phyloP scores from a whole-genome alignment of 2,888 invertebrate species.

The Corbicula japonica region DNA sequence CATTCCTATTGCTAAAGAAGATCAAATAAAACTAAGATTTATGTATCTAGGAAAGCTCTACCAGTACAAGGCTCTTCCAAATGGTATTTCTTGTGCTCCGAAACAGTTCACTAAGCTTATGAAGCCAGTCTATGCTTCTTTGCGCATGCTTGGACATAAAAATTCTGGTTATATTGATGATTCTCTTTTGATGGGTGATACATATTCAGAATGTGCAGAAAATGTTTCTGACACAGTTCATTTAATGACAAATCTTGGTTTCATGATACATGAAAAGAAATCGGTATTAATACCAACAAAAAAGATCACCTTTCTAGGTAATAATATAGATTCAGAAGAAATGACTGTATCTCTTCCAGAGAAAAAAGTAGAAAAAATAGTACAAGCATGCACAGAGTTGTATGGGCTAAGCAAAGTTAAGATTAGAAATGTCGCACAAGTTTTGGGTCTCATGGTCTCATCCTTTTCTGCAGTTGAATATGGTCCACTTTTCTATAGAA shows the following conservation, averaged over 20 bases:
- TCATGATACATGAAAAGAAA: conserved; percentile 55
- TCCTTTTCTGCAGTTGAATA: too few species aligned
- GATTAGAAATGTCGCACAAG: conserved; percentile 6
- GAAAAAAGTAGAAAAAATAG: conserved; percentile 26
- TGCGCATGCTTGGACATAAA: conserved; percentile 48
- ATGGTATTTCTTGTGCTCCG: conserved; percentile 57
- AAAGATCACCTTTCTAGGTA: conserved; percentile 30
- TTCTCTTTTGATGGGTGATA: conserved; percentile 37
- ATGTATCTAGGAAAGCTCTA: conserved; percentile 45
- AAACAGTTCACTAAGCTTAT: conserved; percentile 63
- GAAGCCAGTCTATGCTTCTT: conserved; percentile 63
- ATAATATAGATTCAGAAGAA: conserved; percentile 26
- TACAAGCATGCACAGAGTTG: too few species aligned
- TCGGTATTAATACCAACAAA: conserved; percentile 41
- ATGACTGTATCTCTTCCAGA: conserved; percentile 26
- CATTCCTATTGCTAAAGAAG: conserved; percentile 51
- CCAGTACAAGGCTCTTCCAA: conserved; percentile 62
- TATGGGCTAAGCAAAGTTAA: not conserved
- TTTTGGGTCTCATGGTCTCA: too few species aligned
- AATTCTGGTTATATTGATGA: conserved; percentile 66
- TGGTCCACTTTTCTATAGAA: too few species aligned
- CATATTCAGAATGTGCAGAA: conserved; percentile 23
- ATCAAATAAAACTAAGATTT: conserved; percentile 57
- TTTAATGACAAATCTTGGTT: conserved; percentile 49
- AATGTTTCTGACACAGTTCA: conserved; percentile 45